These are phyloP conservation scores for Hippasteria phrygiana DNA, from an alignment of 53 echinoderm and acorn worm genomes.

Conservation along the genomic window DNA sequence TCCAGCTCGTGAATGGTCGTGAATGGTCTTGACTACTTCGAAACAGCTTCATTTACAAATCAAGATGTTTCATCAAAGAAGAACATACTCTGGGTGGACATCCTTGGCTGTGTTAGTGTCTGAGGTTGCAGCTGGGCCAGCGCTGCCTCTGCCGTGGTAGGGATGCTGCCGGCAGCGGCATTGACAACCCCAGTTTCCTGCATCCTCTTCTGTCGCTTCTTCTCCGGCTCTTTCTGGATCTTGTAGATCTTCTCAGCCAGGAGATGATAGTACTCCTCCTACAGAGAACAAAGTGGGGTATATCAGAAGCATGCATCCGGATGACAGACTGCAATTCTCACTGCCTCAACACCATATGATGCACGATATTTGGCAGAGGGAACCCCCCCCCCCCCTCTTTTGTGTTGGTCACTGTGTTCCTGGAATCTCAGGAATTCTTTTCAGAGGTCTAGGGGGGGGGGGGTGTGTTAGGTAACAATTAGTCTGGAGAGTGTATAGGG, in stretches of 20 bases:
- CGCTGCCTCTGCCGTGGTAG: constrained; percentile 38
- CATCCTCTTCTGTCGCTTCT: constrained; percentile 93
- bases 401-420: no score
- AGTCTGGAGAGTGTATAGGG: no score
- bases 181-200: constrained; percentile 71
- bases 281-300: not conserved
- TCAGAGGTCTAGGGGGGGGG: no score
- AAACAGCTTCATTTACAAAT: not conserved
- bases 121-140: constrained; percentile 63
- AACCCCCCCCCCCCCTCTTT: no score
- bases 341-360: no score
- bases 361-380: no score
- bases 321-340: no score
- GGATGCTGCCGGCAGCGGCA: not conserved
- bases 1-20: no score
- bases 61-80: not conserved
- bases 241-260: constrained; percentile 99
- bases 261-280: constrained; percentile 99
- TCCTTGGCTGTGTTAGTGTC: constrained; percentile 15
- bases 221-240: constrained; percentile 98
- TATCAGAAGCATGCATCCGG: not conserved
- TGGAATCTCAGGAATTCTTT: no score
- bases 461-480: no score
- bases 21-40: no score
- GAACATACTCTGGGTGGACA: constrained; percentile 44